Base-by-base conservation (phyloP, 2,113 vertebrate genomes). In the Penelope pileata region DNA sequence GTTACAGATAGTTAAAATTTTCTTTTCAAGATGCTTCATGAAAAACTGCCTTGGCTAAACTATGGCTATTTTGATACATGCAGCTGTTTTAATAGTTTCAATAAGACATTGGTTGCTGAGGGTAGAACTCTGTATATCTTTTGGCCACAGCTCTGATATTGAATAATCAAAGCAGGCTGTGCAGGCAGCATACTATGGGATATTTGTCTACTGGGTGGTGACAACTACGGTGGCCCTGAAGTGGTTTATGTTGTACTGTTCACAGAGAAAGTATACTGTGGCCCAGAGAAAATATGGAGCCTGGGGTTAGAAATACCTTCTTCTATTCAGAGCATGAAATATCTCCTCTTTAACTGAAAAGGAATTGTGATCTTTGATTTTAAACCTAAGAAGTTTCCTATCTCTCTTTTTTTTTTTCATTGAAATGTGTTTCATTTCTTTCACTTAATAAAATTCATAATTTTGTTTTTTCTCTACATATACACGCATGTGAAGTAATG, bases 161-260 rank as follows among this genome's bases (percentile, higher is more conserved):
- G 36, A 58, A 12, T 14, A 38, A 36, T 40, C 2, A 32, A 86
- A 16, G 62, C 27, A 36, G 32, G 34, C 26, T 79, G 50, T 38
- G 67, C 0, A 0, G 22, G 29, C 22, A 48, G 14, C 24, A 4
- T 34, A 0, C n/a, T 42, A 0, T 19, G 5, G 34, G 29, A 56
- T 42, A 45, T 1, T 18, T 6, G 5, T 67, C 30, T 48, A 27
- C 38, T 73, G 56, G 12, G 34, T 83, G 29, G 22, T 80, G 40
- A 42, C 18, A 38, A 8, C 34, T 36, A 0, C 10, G 34, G 19
- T 43, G 48, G 30, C n/a, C 19, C 45, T 68, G 29, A 38, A 43
- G 19, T 43, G 19, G 6, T 73, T 87, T 51, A 9, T 40, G 23
- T 51, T 63, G 54, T 36, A 8, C 29, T 43, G 38, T 8, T 79